Evolutionary conservation across 2,888 invertebrate genomes (phyloP), one percentile per base, ranked within the genome.

Genomic region (Mythimna loreyi): DNA sequence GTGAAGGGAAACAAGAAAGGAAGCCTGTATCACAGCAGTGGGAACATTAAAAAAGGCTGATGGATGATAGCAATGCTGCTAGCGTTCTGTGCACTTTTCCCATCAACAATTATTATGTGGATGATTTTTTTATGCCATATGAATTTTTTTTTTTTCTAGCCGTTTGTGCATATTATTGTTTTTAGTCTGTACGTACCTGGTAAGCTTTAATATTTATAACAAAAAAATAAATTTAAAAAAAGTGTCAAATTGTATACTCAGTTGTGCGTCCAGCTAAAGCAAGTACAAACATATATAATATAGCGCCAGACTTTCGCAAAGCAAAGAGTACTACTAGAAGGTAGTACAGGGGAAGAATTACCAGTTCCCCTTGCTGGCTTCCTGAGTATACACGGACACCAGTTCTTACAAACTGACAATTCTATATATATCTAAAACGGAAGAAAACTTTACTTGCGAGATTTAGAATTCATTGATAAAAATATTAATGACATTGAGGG

Each of bases 331-430:
- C 75, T 60, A 65, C 49, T 1, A 53, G 56, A 21, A 21, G 40
- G 63, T 67, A 74, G 69, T 67, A 69, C 78, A 79, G 86, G 83
- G 75, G 59, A 83, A 40, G 4, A 16, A 63, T 69, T 57, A 76
- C 71, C 85, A 89, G 83, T 23, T 83, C 85, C 80, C 87, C 71
- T 36, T 5, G 25, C 85, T 87, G 87, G 83, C 66, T 85, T 50
- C 69, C 89, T 88, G 84, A 85, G 89, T 87, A 90, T 84, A 90
- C 78, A 87, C 85, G 86, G 90, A 90, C 91, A 85, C 87, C 55
- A 7, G 13, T 55, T 78, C 11, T 0, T 1, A 5, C 1, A 0
- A 2, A 5, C 0, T 13, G 30, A 8, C 9, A 5, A 1, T 33
- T 43, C 47, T 9, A 6, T 67, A 67, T 81, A 72, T 67, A 59